Percentiles rank a stretch among this genome's conserved stretches.
Conservation (phyloP, 2,888 invertebrate genomes). For the Corbicula japonica region DNA sequence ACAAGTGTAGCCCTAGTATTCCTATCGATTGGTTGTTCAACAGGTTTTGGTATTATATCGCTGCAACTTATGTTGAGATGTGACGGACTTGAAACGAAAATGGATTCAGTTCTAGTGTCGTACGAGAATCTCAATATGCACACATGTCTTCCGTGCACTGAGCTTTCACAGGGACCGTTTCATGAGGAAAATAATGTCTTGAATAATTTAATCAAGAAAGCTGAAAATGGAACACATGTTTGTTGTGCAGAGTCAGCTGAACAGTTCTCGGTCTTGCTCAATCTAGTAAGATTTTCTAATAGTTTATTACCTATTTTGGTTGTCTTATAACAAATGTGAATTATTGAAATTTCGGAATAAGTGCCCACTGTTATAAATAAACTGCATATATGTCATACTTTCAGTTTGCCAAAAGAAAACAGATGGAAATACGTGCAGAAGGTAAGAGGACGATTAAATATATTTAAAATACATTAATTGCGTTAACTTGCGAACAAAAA, state of each 20-base stretch:
- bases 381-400: too few species aligned
- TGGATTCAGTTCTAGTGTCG: conserved; percentile 5
- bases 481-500: too few species aligned
- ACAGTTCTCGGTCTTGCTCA: conserved; percentile 59
- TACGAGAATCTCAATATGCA: conserved; percentile 29
- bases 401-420: conserved; percentile 63
- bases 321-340: too few species aligned
- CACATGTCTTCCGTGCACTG: conserved; percentile 65
- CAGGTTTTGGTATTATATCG: neutral
- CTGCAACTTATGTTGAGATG: conserved; percentile 11
- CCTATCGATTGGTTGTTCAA: neutral
- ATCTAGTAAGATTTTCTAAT: conserved; percentile 55
- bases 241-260: conserved; percentile 63
- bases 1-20: neutral
- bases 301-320: conserved; percentile 7
- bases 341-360: too few species aligned
- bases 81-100: conserved; percentile 2
- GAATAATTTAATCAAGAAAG: conserved; percentile 28
- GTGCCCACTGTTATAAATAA: too few species aligned
- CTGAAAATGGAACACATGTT: conserved; percentile 46
- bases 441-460: too few species aligned
- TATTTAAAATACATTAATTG: too few species aligned
- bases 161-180: conserved; percentile 62
- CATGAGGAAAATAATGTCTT: conserved; percentile 61
- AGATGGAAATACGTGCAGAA: conserved; percentile 43